Base-by-base conservation (phyloP, 1,140 invertebrate genomes). In the Oncopodura yosiiana region DNA sequence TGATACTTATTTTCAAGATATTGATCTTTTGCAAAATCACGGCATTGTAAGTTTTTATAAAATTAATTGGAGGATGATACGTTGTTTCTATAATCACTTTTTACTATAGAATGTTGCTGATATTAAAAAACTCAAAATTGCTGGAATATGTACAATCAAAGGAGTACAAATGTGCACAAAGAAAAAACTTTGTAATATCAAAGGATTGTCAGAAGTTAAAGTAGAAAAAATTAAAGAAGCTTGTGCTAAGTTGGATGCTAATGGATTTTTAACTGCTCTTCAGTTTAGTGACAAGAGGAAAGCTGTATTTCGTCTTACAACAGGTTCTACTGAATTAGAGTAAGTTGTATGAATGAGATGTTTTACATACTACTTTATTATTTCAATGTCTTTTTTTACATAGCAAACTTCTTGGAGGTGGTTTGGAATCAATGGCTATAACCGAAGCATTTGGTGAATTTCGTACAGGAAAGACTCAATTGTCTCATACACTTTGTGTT, bases 391-490 rank as follows among this genome's bases (percentile, higher is more conserved):
- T 42, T 42, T 57, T 51, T 56, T 42, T 51, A 72, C 75, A 19
- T 66, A 84, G 81, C 66, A 83, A 84, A 68, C 71, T 90, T 27
- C 68, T 91, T 27, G 77, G 75, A 29, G 86, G 88, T 49, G 88
- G 88, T 2, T 78, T 92, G 56, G 88, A 92, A 73, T 89, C 87
- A 18, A 89, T 89, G 72, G 80, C 85, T 2, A 88, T 93, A 45
- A 93, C 88, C 27, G 88, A 92, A 74, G 83, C 87, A 23, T 91
- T 92, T 71, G 88, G 88, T 1, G 88, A 93, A 71, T 90, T 89
- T 69, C 70, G 86, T 38, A 84, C 81, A 29, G 86, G 84, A 14
- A 87, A 86, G 70, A 87, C 83, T 2, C 84, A 86, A 65, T 64
- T 87, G 11, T 82, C 82, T 4, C 84, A 86, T 66, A 86, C 83